A percentile compares a stretch with the other conserved stretches of the same genome.
These are phyloP conservation scores for Balanococcus diminutus DNA, from an alignment of 2,888 invertebrate genomes.

Conservation along the genomic window DNA sequence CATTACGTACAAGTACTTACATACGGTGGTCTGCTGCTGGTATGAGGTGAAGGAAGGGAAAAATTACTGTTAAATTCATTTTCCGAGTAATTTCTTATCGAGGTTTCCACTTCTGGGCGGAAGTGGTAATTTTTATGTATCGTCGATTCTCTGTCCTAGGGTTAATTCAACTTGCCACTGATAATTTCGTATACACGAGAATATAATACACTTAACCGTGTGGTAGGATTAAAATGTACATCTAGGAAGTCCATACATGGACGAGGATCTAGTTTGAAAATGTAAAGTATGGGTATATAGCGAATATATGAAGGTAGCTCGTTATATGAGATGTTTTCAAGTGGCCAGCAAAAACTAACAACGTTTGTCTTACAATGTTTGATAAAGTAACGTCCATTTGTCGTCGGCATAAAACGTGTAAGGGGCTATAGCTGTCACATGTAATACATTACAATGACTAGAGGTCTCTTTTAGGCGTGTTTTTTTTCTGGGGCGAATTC, in stretches of 20 bases:
- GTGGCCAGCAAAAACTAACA: neutral
- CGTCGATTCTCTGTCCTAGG: neutral
- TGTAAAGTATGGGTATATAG: neutral
- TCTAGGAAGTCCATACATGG: neutral
- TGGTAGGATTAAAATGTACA: neutral
- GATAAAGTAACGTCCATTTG: slow-evolving; percentile 46
- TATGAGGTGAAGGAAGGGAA: neutral
- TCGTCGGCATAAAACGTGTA: neutral
- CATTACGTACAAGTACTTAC: neutral
- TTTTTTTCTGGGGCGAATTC: neutral
- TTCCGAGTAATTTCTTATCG: neutral
- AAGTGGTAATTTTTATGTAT: neutral
- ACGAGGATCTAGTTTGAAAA: neutral
- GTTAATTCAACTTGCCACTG: neutral
- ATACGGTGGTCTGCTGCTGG: neutral
- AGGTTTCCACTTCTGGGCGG: neutral
- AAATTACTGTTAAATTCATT: neutral
- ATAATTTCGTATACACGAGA: neutral
- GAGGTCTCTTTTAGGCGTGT: neutral
- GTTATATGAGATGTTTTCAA: neutral
- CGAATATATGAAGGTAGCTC: neutral
- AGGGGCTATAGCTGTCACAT: slow-evolving; percentile 28
- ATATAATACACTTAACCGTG: neutral
- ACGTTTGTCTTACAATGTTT: slow-evolving; percentile 12
- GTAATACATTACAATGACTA: slow-evolving; percentile 43